A percentile compares a stretch with the other conserved stretches of the same genome.
Evolutionary conservation across 2,888 invertebrate species (phyloP).

Genomic region (Ophraella communa): DNA sequence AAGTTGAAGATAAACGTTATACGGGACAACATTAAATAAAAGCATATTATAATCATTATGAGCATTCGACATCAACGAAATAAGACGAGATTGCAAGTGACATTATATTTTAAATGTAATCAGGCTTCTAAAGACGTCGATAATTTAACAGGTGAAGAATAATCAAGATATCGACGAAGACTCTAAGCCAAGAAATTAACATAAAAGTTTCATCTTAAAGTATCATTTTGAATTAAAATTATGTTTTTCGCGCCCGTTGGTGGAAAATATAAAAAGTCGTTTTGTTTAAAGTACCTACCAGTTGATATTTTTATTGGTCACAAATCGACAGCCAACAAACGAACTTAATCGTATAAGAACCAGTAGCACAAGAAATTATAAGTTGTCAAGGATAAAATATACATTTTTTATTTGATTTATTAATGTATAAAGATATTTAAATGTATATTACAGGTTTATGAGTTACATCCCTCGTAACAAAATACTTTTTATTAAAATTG

Average conservation of each 20-base stretch:
- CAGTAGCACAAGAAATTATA: too few species aligned
- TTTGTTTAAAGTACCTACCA: background rate
- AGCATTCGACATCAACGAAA: background rate
- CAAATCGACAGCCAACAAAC: background rate
- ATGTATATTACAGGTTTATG: too few species aligned
- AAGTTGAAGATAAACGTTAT: too few species aligned
- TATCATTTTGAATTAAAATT: background rate
- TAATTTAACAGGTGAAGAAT: background rate
- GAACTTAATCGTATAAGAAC: background rate
- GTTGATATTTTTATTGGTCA: background rate
- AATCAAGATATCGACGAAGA: background rate
- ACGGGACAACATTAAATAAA: too few species aligned
- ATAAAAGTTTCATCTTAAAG: background rate
- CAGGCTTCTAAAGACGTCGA: background rate
- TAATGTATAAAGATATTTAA: too few species aligned
- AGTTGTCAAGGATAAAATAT: too few species aligned
- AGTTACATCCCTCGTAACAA: too few species aligned
- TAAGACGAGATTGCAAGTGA: background rate
- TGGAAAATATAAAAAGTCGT: background rate
- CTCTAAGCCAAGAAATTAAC: background rate
- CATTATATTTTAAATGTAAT: slow-evolving; percentile 2
- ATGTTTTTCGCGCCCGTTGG: background rate
- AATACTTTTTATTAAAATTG: too few species aligned
- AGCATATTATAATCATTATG: background rate
- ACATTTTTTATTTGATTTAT: too few species aligned